Evolutionary conservation across 2,888 invertebrate species (phyloP).

Genomic region (Pseudeuparius sepicola): DNA sequence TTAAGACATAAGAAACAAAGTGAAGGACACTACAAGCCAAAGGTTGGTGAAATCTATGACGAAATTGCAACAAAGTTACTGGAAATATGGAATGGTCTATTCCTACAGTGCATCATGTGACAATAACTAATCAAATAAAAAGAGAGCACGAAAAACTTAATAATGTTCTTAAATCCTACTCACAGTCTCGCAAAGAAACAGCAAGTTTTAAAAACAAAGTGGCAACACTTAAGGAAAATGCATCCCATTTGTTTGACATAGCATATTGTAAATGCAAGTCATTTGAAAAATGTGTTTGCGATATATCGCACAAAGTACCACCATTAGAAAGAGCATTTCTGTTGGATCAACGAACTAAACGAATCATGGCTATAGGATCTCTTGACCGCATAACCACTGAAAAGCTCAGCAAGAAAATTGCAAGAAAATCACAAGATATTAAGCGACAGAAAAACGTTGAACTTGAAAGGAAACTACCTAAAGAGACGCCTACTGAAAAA

Average conservation of each 20-base stretch:
- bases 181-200: slow-evolving; percentile 1
- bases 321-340: no score
- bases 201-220: slow-evolving; percentile 2
- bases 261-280: no score
- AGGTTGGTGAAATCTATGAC: slow-evolving; percentile 4
- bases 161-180: no score
- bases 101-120: no score
- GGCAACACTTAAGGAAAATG: slow-evolving; percentile 1
- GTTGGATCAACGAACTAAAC: no score
- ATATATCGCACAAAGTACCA: no score
- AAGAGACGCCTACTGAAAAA: slow-evolving; percentile 1
- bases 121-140: no score
- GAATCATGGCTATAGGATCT: neutral
- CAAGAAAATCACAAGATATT: slow-evolving; percentile 2
- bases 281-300: no score
- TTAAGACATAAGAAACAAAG: slow-evolving; percentile 4
- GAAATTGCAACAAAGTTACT: no score
- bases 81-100: no score
- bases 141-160: no score
- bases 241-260: slow-evolving; percentile 1
- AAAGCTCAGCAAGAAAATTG: slow-evolving; percentile 2
- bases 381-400: neutral
- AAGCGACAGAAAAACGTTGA: neutral
- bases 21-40: slow-evolving; percentile 3
- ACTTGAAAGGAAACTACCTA: slow-evolving; percentile 3